Evolutionary conservation across 2,797 vertebrate genomes (phyloP).

Genomic region (Poeciliopsis turneri): DNA sequence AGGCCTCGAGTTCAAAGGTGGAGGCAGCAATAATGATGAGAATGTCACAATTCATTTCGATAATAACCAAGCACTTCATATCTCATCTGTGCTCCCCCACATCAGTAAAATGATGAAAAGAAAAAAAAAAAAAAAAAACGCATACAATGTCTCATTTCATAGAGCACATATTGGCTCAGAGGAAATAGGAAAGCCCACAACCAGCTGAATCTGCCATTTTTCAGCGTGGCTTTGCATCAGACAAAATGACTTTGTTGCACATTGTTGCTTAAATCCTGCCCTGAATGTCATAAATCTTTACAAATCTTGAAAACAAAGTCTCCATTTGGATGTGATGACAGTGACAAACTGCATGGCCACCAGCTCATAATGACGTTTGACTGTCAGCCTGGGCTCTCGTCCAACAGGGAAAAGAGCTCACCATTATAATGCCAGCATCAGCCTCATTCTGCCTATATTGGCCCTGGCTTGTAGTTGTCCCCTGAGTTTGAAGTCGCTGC

Average conservation of each 20-base stretch:
- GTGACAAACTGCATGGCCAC: constrained; percentile 78
- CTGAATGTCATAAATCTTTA: constrained; percentile 78
- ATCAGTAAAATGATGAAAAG: constrained; percentile 44
- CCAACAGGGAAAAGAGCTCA: constrained; percentile 67
- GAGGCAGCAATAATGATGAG: constrained; percentile 25
- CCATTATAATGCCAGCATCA: constrained; percentile 65
- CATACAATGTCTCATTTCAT: constrained; percentile 65
- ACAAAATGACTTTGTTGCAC: constrained; percentile 78
- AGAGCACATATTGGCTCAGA: constrained; percentile 33
- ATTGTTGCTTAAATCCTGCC: constrained; percentile 71
- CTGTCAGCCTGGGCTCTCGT: constrained; percentile 70
- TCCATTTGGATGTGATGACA: constrained; percentile 78
- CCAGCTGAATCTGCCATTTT: constrained; percentile 67
- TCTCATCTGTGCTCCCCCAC: constrained; percentile 47
- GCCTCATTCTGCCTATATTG: constrained; percentile 68
- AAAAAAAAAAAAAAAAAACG: constrained; percentile 8
- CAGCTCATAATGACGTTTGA: constrained; percentile 77
- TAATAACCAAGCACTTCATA: constrained; percentile 41
- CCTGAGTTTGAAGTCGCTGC: constrained; percentile 63
- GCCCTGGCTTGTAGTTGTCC: constrained; percentile 57
- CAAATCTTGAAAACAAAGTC: constrained; percentile 80
- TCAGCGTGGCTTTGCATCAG: constrained; percentile 73
- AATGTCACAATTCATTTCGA: constrained; percentile 64
- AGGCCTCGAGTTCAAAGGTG: constrained; percentile 46
- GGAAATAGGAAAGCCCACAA: constrained; percentile 58